These are phyloP conservation scores for Spea hammondii DNA, from an alignment of 2,797 vertebrate genomes.

Conservation along the genomic window DNA sequence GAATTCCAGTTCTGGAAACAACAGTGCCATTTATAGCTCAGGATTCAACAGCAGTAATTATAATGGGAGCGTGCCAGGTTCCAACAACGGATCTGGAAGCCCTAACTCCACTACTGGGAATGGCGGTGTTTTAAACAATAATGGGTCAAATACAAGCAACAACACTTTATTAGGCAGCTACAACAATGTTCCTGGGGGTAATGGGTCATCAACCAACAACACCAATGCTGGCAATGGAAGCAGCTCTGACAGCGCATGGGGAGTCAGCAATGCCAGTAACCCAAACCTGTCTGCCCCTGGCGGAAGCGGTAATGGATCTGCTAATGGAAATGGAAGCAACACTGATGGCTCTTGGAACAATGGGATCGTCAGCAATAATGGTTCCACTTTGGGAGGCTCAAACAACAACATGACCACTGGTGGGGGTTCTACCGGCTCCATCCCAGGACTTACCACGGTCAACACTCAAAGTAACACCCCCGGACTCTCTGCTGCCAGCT, in stretches of 20 bases:
- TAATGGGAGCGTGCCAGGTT: background rate
- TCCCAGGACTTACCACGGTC: too few relatives aligned
- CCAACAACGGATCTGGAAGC: background rate
- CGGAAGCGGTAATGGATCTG: background rate
- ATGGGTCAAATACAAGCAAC: background rate
- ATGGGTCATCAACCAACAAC: background rate
- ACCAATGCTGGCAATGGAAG: constrained; percentile 8
- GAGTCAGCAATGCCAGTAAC: background rate
- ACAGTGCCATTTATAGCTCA: background rate
- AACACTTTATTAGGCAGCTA: constrained; percentile 1
- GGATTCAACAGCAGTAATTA: background rate
- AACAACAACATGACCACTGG: background rate
- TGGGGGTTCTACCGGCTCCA: background rate
- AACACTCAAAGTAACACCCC: background rate
- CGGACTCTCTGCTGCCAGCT: background rate
- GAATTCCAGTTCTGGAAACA: background rate
- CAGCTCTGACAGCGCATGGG: background rate
- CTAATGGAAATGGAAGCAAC: background rate
- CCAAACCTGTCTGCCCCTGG: background rate
- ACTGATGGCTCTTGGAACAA: background rate
- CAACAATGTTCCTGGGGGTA: background rate
- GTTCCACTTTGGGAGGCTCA: too few relatives aligned
- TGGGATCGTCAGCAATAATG: background rate
- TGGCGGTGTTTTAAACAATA: background rate
- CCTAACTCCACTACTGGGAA: background rate